Percentiles rank a stretch among this genome's conserved stretches.
phyloP scores from a whole-genome alignment of 2,888 invertebrate genomes.

The Drepana falcataria region DNA sequence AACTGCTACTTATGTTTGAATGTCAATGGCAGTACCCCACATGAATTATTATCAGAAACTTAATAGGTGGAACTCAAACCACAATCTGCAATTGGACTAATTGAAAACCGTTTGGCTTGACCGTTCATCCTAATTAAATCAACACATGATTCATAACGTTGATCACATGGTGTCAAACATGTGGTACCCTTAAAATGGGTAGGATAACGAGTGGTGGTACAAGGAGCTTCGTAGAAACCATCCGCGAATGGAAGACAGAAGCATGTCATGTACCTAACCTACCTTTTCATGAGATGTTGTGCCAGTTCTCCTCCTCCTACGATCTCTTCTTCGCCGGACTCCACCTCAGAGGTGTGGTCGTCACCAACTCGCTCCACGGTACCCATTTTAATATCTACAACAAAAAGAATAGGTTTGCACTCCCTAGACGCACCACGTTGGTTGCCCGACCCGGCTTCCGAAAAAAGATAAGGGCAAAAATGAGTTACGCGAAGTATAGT shows the following conservation, averaged over 20 bases:
- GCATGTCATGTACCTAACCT: slow-evolving; percentile 10
- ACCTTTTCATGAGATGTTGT: slow-evolving; percentile 68
- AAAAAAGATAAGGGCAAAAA: slow-evolving; percentile 12
- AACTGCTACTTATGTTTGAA: too few species aligned
- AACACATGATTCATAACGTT: too few species aligned
- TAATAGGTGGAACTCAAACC: too few species aligned
- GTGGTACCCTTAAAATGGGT: too few species aligned
- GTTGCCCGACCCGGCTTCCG: slow-evolving; percentile 41
- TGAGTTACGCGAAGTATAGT: neutral
- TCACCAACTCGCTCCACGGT: slow-evolving; percentile 82
- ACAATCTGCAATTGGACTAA: too few species aligned
- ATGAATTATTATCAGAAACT: too few species aligned
- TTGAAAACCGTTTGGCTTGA: too few species aligned
- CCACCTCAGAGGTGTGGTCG: slow-evolving; percentile 80
- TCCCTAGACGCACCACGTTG: slow-evolving; percentile 64
- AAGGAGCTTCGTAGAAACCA: too few species aligned
- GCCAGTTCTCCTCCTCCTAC: slow-evolving; percentile 73
- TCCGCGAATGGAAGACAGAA: neutral
- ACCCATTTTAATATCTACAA: slow-evolving; percentile 78
- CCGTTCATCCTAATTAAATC: too few species aligned
- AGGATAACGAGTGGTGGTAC: too few species aligned
- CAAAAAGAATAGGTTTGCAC: slow-evolving; percentile 32
- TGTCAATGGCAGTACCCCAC: too few species aligned
- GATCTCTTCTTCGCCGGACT: slow-evolving; percentile 82
- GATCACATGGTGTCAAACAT: too few species aligned